Evolutionary conservation across 2,113 vertebrate genomes (phyloP).

Genomic region (Pachyramphus minor): DNA sequence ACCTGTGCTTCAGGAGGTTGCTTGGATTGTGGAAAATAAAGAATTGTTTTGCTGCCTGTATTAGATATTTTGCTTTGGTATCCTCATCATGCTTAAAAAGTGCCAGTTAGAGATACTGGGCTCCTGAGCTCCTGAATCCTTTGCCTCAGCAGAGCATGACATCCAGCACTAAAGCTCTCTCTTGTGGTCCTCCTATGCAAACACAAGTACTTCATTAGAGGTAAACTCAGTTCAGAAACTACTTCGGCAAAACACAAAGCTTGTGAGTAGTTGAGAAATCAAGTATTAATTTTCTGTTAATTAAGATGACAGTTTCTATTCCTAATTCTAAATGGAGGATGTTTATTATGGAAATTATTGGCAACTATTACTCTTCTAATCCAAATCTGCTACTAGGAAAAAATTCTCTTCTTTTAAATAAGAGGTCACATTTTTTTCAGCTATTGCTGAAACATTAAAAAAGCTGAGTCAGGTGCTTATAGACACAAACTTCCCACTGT

Average conservation of each 20-base stretch:
- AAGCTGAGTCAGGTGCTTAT: background rate
- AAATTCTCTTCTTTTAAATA: background rate
- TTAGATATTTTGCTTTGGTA: background rate
- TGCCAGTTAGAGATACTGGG: background rate
- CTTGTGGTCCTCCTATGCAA: constrained; percentile 56
- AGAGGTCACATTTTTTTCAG: background rate
- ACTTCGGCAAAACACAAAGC: background rate
- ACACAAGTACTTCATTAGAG: background rate
- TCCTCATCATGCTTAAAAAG: background rate
- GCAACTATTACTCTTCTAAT: background rate
- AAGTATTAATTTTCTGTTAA: background rate
- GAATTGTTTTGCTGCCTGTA: background rate
- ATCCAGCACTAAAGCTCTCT: constrained; percentile 62
- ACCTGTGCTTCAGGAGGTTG: background rate
- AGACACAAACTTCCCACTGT: background rate
- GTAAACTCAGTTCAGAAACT: background rate
- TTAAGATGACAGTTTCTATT: background rate
- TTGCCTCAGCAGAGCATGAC: background rate
- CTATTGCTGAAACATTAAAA: background rate
- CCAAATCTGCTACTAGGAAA: background rate
- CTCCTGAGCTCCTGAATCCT: background rate
- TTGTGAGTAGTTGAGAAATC: background rate
- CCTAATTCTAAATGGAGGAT: background rate
- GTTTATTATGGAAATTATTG: background rate
- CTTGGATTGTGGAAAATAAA: background rate